Base-by-base conservation (phyloP, 2,113 vertebrate species). In the Saguinus midas region DNA sequence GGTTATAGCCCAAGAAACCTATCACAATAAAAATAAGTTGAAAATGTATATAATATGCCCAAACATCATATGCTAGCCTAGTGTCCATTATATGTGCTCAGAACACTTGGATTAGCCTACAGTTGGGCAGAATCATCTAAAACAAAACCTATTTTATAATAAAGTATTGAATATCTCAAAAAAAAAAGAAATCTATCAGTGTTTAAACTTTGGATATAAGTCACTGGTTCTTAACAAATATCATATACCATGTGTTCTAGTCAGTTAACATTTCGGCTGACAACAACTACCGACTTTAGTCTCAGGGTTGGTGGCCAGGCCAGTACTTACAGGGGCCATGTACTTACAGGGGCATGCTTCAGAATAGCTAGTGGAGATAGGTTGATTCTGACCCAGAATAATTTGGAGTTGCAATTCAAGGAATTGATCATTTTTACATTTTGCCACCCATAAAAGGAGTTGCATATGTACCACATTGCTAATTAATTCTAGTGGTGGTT, bases 161-260 rank as follows among this genome's bases (percentile, higher is more conserved):
- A 27, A 75, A 5, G 21, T 75, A 23, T 40, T 75, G 37, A 43
- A 14, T 43, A 43, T 75, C 23, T 40, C 72, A 43, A 40, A 40
- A 40, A 40, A 40, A 40, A 40, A 40, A 40, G 37, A 40, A 40
- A 40, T 40, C 37, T 40, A 45, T 45, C 68, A 72, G 20, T 57
- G 21, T 73, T 94, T 89, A 89, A 90, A 79, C 21, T 87, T 92
- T 20, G 52, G 52, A 70, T 93, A 14, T 55, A 94, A 82, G 75
- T 95, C 83, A 64, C 9, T 50, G 4, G 9, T 55, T 81, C 82
- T 95, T 25, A 81, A 57, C 8, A 70, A 87, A 91, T 8, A 61
- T 43, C 40, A n/a, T 50, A 37, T 61, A 61, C 76, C 37, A 48
- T 45, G 32, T 75, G 43, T 35, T 93, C 35, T 86, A 25, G 23